Base-by-base conservation (phyloP, 2,888 invertebrate species). In the Bugulina stolonifera region DNA sequence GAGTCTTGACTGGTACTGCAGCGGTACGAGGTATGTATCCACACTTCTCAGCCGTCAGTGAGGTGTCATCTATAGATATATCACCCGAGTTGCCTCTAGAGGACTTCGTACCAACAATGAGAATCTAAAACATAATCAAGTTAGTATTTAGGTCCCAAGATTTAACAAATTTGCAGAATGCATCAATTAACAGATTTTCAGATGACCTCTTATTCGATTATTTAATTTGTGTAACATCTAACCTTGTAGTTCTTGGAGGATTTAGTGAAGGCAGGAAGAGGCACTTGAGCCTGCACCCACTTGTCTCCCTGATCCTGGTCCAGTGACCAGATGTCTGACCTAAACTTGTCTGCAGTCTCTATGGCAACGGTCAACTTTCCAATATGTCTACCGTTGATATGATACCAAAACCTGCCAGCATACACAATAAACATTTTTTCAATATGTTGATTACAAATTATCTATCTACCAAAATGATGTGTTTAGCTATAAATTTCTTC, bases 391-490 rank as follows among this genome's bases (percentile, higher is more conserved):
- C 77, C 78, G 29, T 70, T 70, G 35, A 70, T 70, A 25, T 70
- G 70, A 29, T 70, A 70, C 70, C 70, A 70, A 76, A 80, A 80
- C 5, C 71, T 73, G 35, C 79, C 54, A 74, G 79, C 79, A 23
- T n/a, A n/a, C n/a, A n/a, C n/a, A n/a, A n/a, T n/a, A n/a, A n/a
- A n/a, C n/a, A n/a, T n/a, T n/a, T n/a, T n/a, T n/a, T n/a, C n/a
- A n/a, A n/a, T n/a, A n/a, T n/a, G n/a, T n/a, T n/a, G n/a, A n/a
- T n/a, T n/a, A n/a, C n/a, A n/a, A n/a, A n/a, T n/a, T n/a, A n/a
- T n/a, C n/a, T n/a, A n/a, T n/a, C n/a, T n/a, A n/a, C n/a, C n/a
- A n/a, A n/a, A n/a, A n/a, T n/a, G n/a, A n/a, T n/a, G n/a, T n/a
- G n/a, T n/a, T n/a, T n/a, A n/a, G n/a, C n/a, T n/a, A n/a, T n/a